phyloP scores from a whole-genome alignment of 2,888 invertebrate species.

The Amiota mariae region DNA sequence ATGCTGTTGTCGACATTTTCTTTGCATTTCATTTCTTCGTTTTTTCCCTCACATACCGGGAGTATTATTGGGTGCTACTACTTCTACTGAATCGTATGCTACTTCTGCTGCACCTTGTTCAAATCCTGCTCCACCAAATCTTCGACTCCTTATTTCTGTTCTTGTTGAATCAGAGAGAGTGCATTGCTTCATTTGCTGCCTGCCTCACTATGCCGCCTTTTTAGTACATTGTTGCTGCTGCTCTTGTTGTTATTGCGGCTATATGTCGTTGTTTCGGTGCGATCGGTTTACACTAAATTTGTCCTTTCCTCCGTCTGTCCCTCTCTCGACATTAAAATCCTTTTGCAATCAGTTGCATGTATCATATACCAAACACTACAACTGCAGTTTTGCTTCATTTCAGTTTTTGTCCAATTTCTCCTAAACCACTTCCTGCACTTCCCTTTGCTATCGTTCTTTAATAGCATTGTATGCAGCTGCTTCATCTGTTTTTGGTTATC shows the following conservation, averaged over 20 bases:
- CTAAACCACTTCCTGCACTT: not conserved
- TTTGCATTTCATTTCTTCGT: not conserved
- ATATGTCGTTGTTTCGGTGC: not conserved
- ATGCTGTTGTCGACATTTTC: constrained; percentile 34
- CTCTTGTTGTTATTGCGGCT: constrained; percentile 34
- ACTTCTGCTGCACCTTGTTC: constrained; percentile 8
- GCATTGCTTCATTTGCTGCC: constrained; percentile 6
- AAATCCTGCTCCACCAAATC: not conserved
- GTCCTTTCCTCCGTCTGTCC: constrained; percentile 26
- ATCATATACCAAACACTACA: constrained; percentile 32
- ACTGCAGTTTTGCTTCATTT: constrained; percentile 8
- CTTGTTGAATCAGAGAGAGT: not conserved
- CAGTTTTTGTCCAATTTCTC: not conserved
- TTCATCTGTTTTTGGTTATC: constrained; percentile 13
- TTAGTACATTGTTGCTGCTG: not conserved
- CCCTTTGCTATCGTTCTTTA: not conserved
- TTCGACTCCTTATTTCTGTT: too few relatives aligned
- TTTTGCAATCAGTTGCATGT: constrained; percentile 65
- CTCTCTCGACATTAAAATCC: constrained; percentile 59
- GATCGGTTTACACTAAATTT: constrained; percentile 15
- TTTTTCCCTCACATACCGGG: not conserved
- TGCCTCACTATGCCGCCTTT: not conserved
- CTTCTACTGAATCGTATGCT: not conserved
- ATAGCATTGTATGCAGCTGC: not conserved
- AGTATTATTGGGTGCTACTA: not conserved